Conservation (phyloP, 2,888 invertebrate species). For the Aricia artaxerxes region DNA sequence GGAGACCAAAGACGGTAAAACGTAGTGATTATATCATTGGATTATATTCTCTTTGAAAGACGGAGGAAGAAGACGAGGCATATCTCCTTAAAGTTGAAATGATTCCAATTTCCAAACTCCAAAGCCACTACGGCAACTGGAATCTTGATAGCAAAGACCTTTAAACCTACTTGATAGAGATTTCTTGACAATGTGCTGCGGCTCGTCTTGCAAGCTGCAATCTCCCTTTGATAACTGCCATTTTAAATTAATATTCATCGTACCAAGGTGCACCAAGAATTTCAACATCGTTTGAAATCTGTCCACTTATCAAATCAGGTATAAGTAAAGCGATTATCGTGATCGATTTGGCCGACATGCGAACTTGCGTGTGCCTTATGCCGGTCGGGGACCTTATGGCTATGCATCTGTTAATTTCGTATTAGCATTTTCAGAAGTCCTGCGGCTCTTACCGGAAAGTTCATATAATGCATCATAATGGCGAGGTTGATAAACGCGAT, state of each 20-base stretch:
- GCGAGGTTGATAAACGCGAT: slow-evolving; percentile 31
- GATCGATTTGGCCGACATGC: slow-evolving; percentile 51
- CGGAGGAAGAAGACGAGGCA: no score
- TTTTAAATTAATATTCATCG: not conserved
- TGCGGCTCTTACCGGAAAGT: slow-evolving; percentile 2
- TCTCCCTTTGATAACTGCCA: not conserved
- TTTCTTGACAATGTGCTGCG: no score
- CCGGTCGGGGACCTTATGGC: slow-evolving; percentile 57
- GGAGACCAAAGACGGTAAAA: no score
- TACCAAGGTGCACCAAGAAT: slow-evolving; percentile 37
- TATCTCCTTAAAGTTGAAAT: no score
- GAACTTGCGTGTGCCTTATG: slow-evolving; percentile 57
- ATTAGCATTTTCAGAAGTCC: slow-evolving; percentile 36
- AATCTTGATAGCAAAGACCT: no score
- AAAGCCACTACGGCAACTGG: no score
- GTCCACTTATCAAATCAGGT: slow-evolving; percentile 51
- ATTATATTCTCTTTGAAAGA: no score
- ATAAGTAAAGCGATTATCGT: slow-evolving; percentile 54
- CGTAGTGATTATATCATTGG: no score
- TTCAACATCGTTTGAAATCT: slow-evolving; percentile 41
- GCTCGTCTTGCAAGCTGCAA: not conserved
- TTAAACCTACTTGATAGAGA: no score
- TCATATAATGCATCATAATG: slow-evolving; percentile 3
- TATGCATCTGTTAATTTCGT: slow-evolving; percentile 42
- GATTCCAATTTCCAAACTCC: no score